phyloP scores from a whole-genome alignment of 2,113 vertebrate genomes.

The Mormyrus iriodes region DNA sequence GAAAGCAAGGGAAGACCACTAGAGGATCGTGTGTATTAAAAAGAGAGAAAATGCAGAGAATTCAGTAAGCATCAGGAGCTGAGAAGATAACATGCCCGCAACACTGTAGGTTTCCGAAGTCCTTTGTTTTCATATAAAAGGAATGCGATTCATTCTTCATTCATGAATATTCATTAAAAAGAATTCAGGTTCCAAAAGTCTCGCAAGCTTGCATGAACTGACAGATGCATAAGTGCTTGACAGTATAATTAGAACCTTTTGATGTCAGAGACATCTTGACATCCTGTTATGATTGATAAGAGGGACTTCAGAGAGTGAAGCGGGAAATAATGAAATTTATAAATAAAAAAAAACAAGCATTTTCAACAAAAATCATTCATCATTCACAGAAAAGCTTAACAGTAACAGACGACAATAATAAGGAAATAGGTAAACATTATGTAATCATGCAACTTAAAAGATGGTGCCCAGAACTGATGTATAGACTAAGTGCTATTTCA shows the following conservation, averaged over 20 bases:
- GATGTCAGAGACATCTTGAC: neutral
- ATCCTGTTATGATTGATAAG: neutral
- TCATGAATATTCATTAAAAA: slow-evolving; percentile 11
- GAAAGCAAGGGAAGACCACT: neutral
- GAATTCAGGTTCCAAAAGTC: neutral
- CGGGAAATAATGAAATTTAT: neutral
- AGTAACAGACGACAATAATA: neutral
- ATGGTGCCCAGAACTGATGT: neutral
- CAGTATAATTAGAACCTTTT: neutral
- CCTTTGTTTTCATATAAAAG: neutral
- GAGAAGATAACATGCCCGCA: neutral
- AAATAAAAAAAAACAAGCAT: neutral
- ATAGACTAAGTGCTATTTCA: neutral
- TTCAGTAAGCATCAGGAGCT: neutral
- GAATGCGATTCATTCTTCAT: neutral
- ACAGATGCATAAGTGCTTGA: neutral
- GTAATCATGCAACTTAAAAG: neutral
- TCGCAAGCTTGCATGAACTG: neutral
- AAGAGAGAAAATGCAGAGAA: neutral
- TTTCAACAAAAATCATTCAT: neutral
- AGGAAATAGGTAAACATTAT: neutral
- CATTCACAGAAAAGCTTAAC: neutral
- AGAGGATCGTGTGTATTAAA: neutral
- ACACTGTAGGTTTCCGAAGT: neutral
- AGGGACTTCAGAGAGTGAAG: neutral